Evolutionary conservation across 1,140 invertebrate species (phyloP), one percentile per base, ranked within the genome.

Genomic region (Diprion similis): DNA sequence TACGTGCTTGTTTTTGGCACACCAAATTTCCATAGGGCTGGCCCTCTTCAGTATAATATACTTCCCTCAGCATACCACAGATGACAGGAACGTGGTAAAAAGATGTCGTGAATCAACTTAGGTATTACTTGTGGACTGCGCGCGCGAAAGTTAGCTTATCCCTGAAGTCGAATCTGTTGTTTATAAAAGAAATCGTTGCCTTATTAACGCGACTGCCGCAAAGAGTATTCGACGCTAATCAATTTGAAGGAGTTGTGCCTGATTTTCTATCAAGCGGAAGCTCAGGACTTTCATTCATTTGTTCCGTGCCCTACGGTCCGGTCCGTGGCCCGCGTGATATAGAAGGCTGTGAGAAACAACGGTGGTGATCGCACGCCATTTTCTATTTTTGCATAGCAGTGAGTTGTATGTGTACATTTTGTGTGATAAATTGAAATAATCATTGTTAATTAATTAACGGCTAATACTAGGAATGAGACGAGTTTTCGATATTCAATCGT

Each of bases 331-430:
- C 51, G 51, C 51, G 51, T 59, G 75, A 76, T 75, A 70, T n/a
- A 76, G 74, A 75, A 71, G 77, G 76, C 74, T 75, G 74, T 76
- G 74, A 66, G 59, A 73, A 74, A 78, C 75, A 71, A 77, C 74
- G 74, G 70, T 82, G 82, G 84, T 81, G 81, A 80, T 81, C 75
- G 80, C 84, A 76, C 86, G 86, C 86, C 85, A 87, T 87, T 87
- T 87, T 87, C 84, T 87, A 87, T 87, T 87, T 87, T 87, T 87
- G 85, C 85, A 86, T 86, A 86, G 84, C 84, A 85, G 81, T 80
- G 80, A 81, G 81, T 80, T 82, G 78, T 78, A 83, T 81, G 79
- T 84, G 82, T 85, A 84, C 78, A 80, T 82, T 82, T 81, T 82
- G 80, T 81, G 81, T 80, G 79, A 81, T 82, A 81, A 71, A 81